Evolutionary conservation across 2,888 invertebrate genomes (phyloP).

Genomic region (Operophtera brumata): DNA sequence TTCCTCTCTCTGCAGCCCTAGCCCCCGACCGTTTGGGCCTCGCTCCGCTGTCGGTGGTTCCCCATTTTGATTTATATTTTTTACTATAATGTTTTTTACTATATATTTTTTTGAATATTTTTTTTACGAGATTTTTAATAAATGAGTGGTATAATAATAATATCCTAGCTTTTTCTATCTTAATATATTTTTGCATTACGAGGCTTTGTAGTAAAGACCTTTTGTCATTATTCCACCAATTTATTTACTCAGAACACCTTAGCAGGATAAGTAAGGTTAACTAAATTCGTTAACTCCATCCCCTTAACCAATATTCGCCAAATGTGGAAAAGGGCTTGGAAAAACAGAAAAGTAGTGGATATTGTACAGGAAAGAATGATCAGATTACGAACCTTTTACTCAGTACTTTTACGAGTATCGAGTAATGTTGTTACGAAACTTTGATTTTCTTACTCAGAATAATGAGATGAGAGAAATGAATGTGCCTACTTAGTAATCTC

Average conservation of each 20-base stretch:
- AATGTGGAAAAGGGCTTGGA: slow-evolving; percentile 29
- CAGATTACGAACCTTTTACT: slow-evolving; percentile 58
- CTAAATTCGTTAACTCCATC: slow-evolving; percentile 11
- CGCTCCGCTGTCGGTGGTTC: too few relatives aligned
- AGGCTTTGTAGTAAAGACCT: neutral
- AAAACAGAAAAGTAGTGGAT: slow-evolving; percentile 43
- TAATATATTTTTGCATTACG: too few relatives aligned
- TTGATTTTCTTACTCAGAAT: slow-evolving; percentile 39
- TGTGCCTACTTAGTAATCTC: neutral
- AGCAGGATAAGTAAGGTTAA: neutral
- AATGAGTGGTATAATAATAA: too few relatives aligned
- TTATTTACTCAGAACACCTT: slow-evolving; percentile 7
- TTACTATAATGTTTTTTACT: too few relatives aligned
- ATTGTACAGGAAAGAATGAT: slow-evolving; percentile 49
- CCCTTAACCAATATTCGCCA: slow-evolving; percentile 26
- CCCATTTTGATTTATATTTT: too few relatives aligned
- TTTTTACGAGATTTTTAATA: too few relatives aligned
- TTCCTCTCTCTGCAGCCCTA: too few relatives aligned
- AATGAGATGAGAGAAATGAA: slow-evolving; percentile 25
- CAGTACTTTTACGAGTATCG: slow-evolving; percentile 36
- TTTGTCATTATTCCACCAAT: slow-evolving; percentile 5
- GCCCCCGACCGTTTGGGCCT: too few relatives aligned
- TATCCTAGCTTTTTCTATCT: too few relatives aligned
- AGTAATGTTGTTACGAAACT: slow-evolving; percentile 59
- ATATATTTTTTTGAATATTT: too few relatives aligned